Evolutionary conservation across 2,797 vertebrate species (phyloP).

Genomic region (Sciurus vulgaris): DNA sequence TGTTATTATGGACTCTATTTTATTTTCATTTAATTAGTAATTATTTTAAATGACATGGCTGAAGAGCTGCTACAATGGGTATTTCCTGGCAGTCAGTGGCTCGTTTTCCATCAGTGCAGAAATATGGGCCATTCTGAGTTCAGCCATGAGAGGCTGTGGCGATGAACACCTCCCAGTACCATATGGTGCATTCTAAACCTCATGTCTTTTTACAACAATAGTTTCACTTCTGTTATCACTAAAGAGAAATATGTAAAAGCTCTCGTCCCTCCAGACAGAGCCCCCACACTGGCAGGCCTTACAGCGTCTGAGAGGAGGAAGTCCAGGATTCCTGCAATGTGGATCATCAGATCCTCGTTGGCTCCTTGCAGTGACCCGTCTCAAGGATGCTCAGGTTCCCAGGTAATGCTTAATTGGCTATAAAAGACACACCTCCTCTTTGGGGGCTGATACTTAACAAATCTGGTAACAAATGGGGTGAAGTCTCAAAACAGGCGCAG

Average conservation of each 20-base stretch:
- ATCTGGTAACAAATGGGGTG: neutral
- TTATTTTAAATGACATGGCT: constrained; percentile 84
- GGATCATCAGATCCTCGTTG: neutral
- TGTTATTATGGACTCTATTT: constrained; percentile 73
- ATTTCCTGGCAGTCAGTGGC: constrained; percentile 70
- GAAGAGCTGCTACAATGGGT: constrained; percentile 76
- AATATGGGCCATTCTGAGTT: constrained; percentile 73
- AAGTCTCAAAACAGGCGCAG: neutral
- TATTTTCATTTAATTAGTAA: constrained; percentile 83
- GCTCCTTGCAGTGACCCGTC: neutral
- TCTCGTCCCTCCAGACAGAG: neutral
- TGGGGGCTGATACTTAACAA: neutral
- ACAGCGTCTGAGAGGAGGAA: neutral
- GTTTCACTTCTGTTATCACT: constrained; percentile 13
- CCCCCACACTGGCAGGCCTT: neutral
- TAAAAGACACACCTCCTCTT: neutral
- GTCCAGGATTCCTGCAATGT: no score
- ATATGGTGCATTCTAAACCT: neutral
- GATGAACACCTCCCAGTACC: constrained; percentile 37
- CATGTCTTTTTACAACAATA: constrained; percentile 48
- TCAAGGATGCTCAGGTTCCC: neutral
- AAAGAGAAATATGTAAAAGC: constrained; percentile 11
- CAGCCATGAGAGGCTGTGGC: neutral
- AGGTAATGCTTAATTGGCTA: neutral
- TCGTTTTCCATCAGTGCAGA: constrained; percentile 74